Base-by-base conservation (phyloP, 2,888 invertebrate species). In the Epirrhoe alternata region DNA sequence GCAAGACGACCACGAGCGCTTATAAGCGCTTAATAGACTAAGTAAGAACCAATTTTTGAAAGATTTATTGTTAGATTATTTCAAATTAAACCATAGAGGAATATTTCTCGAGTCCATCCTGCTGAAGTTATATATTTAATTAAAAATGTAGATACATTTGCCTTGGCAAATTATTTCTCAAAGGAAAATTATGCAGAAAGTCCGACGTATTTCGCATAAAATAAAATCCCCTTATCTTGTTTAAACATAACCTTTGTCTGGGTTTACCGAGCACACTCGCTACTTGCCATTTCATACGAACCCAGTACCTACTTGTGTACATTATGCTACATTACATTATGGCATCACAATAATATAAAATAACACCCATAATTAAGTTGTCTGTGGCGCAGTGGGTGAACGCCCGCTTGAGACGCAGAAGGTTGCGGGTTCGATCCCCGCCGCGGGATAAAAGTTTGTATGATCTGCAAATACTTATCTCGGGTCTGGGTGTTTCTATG, bases 141-240 rank as follows among this genome's bases (percentile, higher is more conserved):
- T n/a, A n/a, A n/a, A n/a, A n/a, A n/a, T n/a, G 24, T 24, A 24
- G 24, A 24, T 24, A 24, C 24, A 12, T 42, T 12, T 42, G 12
- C 38, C 38, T 12, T 10, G 12, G 12, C 12, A 42, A 42, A 42
- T 42, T 42, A 42, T 12, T 38, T 12, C 10, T 42, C 14, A 47
- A 47, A 16, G 1, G 14, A 16, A 16, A 47, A 3, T 35, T 35
- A 4, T 16, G 6, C 6, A 16, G 14, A 47, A 5, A 16, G 47
- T 12, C 38, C 12, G 12, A 10, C 12, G 38, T 12, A 16, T 47
- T 12, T 7, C 33, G 52, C 58, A 30, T 54, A 17, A 53, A 56
- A 62, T 62, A 30, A 42, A 59, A 64, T 38, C 59, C 49, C 35
- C 42, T 30, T 58, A 64, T 58, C 58, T 24, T 53, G 35, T 7